Conservation (phyloP, 2,888 invertebrate genomes). For the Netelia fuscicornis region DNA sequence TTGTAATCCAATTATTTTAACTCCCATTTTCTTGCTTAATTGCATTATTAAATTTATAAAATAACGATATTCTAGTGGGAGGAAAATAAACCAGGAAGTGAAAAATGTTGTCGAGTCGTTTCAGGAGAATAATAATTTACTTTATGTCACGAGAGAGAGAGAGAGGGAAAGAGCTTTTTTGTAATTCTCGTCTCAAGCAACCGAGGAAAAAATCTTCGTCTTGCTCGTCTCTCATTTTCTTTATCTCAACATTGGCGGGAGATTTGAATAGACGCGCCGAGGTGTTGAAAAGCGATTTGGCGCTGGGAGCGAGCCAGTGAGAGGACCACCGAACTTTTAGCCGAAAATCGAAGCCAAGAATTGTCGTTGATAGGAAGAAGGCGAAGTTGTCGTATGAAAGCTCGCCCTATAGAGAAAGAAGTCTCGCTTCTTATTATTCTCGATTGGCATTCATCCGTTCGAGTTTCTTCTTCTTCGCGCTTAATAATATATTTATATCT, state of each 20-base stretch:
- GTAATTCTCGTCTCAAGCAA: background rate
- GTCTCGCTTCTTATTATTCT: constrained; percentile 56
- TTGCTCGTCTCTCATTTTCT: constrained; percentile 11
- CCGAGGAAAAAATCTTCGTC: constrained; percentile 29
- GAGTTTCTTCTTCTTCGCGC: background rate
- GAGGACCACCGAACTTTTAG: background rate
- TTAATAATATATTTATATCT: background rate
- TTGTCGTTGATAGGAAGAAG: constrained; percentile 20
- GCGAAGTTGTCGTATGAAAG: background rate
- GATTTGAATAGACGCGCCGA: constrained; percentile 62
- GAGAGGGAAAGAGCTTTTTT: background rate
- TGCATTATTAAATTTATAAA: constrained; percentile 11
- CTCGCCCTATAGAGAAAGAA: constrained; percentile 11
- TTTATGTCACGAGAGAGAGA: background rate
- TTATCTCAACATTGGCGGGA: constrained; percentile 12
- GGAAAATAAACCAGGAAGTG: background rate
- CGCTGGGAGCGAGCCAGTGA: constrained; percentile 20
- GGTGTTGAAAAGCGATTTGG: constrained; percentile 64
- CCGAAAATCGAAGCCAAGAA: constrained; percentile 62
- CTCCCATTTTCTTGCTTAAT: no score
- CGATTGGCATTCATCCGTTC: constrained; percentile 39
- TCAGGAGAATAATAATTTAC: constrained; percentile 29
- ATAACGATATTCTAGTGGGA: background rate
- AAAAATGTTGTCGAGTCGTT: background rate
- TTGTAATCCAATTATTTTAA: no score